Percentiles rank a stretch among this genome's conserved stretches.
Conservation (phyloP, 1,140 invertebrate genomes). For the Gonioctena quinquepunctata region DNA sequence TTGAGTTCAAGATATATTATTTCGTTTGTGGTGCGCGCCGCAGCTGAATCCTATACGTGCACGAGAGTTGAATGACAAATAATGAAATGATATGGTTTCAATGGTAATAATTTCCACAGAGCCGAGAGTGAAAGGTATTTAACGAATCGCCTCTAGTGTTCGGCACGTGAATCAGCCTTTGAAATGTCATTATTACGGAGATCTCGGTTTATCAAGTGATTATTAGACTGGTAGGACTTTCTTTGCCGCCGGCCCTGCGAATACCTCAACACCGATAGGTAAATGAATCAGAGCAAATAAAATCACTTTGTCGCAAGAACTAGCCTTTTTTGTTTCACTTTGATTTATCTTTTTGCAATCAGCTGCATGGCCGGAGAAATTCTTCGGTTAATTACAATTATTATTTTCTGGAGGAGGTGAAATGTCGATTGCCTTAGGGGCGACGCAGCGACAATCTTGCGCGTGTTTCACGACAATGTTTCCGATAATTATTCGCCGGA, state of each 20-base stretch:
- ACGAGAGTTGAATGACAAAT: neutral
- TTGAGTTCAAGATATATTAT: no score
- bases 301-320: conserved; percentile 20
- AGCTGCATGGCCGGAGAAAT: neutral
- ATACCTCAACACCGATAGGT: conserved; percentile 10
- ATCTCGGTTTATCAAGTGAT: conserved; percentile 42
- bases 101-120: neutral
- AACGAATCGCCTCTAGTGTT: conserved; percentile 32
- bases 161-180: conserved; percentile 39
- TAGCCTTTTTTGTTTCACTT: neutral
- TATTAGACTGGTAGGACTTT: conserved; percentile 42
- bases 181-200: conserved; percentile 43
- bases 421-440: no score
- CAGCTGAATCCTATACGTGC: neutral
- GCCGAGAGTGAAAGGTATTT: conserved; percentile 37
- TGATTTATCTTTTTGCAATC: neutral
- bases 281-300: conserved; percentile 23
- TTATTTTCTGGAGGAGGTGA: neutral
- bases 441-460: no score
- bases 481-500: no score
- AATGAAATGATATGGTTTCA: neutral
- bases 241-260: conserved; percentile 32
- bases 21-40: no score
- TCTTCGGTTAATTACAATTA: neutral
- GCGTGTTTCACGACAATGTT: no score